Percentiles rank a stretch among this genome's conserved stretches.
Conservation (phyloP, 2,888 invertebrate species). For the Rhagonycha lutea region DNA sequence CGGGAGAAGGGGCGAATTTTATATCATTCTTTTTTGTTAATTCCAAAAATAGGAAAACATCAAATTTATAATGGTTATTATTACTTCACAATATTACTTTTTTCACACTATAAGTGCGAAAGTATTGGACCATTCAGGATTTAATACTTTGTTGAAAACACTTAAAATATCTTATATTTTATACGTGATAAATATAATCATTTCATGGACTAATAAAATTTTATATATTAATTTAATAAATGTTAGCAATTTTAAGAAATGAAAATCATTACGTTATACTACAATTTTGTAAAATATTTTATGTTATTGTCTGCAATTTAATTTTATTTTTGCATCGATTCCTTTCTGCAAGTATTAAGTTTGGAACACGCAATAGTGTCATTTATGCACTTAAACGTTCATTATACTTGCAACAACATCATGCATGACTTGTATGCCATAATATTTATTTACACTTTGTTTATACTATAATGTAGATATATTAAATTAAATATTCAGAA, state of each 20-base stretch:
- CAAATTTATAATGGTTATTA: background rate
- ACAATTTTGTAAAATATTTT: background rate
- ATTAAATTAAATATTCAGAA: background rate
- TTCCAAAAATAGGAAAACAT: background rate
- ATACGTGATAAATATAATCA: background rate
- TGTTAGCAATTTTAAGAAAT: background rate
- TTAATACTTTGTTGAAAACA: background rate
- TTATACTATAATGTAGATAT: background rate
- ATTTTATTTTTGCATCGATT: background rate
- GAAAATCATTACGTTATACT: background rate
- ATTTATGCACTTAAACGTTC: background rate
- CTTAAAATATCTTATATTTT: background rate
- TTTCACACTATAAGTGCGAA: background rate
- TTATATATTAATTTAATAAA: background rate
- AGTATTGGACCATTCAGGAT: background rate
- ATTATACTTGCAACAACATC: background rate
- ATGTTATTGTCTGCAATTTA: background rate
- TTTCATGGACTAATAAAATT: background rate
- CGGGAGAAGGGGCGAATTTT: no score
- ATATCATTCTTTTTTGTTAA: background rate
- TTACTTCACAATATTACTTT: background rate
- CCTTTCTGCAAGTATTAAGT: background rate
- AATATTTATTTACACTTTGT: background rate
- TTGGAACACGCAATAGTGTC: background rate
- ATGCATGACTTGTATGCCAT: background rate